Percentiles rank a stretch among this genome's conserved stretches.
phyloP scores from a whole-genome alignment of 1,140 invertebrate genomes.

The Holotrichia oblita region DNA sequence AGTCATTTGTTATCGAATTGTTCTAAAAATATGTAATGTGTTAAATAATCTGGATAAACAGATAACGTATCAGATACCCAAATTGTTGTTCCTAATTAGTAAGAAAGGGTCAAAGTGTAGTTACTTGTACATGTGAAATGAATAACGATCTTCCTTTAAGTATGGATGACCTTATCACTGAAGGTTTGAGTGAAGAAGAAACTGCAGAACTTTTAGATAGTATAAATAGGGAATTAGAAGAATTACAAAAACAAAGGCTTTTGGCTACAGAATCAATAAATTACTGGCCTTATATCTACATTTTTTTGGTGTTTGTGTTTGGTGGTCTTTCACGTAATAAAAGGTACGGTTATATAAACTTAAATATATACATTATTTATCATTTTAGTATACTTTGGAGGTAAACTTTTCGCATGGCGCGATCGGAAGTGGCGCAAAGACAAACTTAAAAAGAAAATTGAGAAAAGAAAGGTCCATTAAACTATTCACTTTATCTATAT shows the following conservation, averaged over 20 bases:
- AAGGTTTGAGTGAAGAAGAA: constrained; percentile 15
- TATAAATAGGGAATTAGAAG: neutral
- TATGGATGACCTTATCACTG: neutral
- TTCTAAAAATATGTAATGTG: no score
- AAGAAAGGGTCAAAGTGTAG: no score
- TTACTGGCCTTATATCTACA: neutral
- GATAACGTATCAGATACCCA: neutral
- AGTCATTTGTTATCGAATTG: no score
- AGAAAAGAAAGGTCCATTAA: neutral
- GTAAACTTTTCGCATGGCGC: neutral
- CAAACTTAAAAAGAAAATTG: constrained; percentile 10
- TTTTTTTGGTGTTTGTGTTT: neutral
- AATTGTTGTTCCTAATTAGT: neutral
- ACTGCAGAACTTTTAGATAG: neutral
- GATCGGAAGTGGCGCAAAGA: neutral
- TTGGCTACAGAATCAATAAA: neutral
- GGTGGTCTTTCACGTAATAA: neutral
- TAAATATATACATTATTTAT: neutral
- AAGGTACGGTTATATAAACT: neutral
- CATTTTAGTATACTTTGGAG: constrained; percentile 12
- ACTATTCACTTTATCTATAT: neutral
- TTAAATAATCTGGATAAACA: neutral
- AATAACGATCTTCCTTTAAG: neutral
- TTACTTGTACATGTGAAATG: neutral
- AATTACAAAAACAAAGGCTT: neutral